Percentiles rank a stretch among this genome's conserved stretches.
Evolutionary conservation across 2,113 vertebrate genomes (phyloP).

Genomic region (Papio anubis): DNA sequence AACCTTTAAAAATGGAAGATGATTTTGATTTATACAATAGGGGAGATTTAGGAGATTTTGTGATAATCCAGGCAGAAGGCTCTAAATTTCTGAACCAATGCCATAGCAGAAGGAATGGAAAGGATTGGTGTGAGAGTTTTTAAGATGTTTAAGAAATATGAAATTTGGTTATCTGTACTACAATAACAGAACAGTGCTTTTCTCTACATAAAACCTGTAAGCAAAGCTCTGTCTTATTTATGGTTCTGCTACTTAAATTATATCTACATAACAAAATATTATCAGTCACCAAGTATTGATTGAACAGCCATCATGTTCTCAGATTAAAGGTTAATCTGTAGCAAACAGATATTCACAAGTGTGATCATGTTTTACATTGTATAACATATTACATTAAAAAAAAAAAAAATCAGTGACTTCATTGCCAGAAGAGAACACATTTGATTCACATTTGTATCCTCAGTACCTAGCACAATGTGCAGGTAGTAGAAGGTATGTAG

Average conservation of each 20-base stretch:
- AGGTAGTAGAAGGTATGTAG: background rate
- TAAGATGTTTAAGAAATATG: background rate
- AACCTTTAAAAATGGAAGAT: background rate
- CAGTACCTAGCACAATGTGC: background rate
- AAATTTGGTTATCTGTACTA: background rate
- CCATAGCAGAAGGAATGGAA: background rate
- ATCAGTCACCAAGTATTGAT: background rate
- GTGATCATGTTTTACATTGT: background rate
- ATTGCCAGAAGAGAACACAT: background rate
- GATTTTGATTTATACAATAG: background rate
- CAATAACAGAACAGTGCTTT: background rate
- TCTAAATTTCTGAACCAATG: background rate
- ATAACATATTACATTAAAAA: background rate
- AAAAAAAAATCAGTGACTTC: background rate
- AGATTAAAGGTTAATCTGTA: constrained; percentile 2
- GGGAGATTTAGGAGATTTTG: background rate
- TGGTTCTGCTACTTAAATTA: background rate
- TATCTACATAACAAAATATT: background rate
- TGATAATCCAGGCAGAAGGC: background rate
- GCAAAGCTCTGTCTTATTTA: background rate
- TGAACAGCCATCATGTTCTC: background rate
- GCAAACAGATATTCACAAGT: background rate
- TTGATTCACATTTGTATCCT: background rate
- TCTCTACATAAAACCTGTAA: background rate
- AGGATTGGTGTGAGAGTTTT: background rate